These are phyloP conservation scores for Sepioteuthis lessoniana DNA, from an alignment of 2,888 invertebrate species.

Conservation along the genomic window DNA sequence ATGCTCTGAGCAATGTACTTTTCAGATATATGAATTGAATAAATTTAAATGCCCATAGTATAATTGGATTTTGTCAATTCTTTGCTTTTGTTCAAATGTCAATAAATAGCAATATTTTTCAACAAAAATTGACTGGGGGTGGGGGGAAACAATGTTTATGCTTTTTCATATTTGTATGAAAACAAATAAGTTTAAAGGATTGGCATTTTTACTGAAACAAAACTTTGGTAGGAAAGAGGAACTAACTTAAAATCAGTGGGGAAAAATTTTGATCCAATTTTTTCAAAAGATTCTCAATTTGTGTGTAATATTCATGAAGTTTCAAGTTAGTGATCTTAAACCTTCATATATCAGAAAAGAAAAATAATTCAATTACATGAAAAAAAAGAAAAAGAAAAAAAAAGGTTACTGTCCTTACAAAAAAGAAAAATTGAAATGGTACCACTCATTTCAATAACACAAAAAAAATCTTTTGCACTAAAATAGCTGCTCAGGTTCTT, in stretches of 20 bases:
- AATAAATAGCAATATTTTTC: background rate
- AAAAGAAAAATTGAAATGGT: background rate
- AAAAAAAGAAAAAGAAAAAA: too few species aligned
- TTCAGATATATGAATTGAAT: background rate
- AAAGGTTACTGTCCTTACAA: background rate
- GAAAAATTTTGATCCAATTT: background rate
- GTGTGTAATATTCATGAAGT: slow-evolving; percentile 14
- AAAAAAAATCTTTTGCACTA: background rate
- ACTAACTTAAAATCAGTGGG: background rate
- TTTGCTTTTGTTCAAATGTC: background rate
- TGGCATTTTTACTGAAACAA: slow-evolving; percentile 1
- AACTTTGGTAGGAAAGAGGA: background rate
- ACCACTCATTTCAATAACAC: slow-evolving; percentile 20
- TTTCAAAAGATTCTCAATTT: slow-evolving; percentile 15
- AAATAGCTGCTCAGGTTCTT: slow-evolving; percentile 23
- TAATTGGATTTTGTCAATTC: background rate
- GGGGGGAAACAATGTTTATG: too few species aligned
- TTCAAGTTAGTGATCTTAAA: slow-evolving; percentile 33
- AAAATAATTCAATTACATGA: background rate
- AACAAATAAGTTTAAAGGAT: background rate
- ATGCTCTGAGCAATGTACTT: background rate
- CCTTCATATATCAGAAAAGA: background rate
- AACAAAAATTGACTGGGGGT: background rate
- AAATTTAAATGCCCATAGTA: background rate
- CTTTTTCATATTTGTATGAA: too few species aligned